These are phyloP conservation scores for Acinonyx jubatus DNA, from an alignment of 2,113 vertebrate genomes.

Conservation along the genomic window DNA sequence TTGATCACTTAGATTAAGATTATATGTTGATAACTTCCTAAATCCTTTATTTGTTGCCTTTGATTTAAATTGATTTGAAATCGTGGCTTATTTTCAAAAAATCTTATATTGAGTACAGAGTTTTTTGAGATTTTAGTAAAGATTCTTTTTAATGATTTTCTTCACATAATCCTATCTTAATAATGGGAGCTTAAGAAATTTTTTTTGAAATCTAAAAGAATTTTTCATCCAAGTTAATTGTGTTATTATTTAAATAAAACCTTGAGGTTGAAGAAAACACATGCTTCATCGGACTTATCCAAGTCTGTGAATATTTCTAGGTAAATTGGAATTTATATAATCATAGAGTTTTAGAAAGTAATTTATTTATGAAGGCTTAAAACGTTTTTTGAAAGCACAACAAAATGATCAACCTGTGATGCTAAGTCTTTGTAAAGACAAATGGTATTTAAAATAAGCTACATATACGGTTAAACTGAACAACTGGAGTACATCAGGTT, in stretches of 20 bases:
- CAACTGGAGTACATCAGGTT: slow-evolving; percentile 80
- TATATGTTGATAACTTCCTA: background rate
- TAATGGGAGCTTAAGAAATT: background rate
- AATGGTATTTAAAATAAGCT: slow-evolving; percentile 71
- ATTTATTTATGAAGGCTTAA: slow-evolving; percentile 60
- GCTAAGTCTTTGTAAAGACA: slow-evolving; percentile 66
- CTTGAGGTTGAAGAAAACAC: slow-evolving; percentile 8
- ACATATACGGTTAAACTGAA: slow-evolving; percentile 76
- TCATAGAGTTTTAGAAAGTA: background rate
- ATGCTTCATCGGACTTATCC: slow-evolving; percentile 18
- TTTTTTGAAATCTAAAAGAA: slow-evolving; percentile 31
- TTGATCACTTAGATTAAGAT: slow-evolving; percentile 41
- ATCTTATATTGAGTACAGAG: background rate
- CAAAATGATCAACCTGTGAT: slow-evolving; percentile 21
- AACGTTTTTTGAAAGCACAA: slow-evolving; percentile 65
- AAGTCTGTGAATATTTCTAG: slow-evolving; percentile 45
- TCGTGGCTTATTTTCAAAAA: background rate
- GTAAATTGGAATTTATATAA: background rate
- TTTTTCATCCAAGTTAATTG: slow-evolving; percentile 2
- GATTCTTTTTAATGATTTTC: slow-evolving; percentile 38
- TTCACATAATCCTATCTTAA: slow-evolving; percentile 24
- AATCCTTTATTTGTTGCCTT: background rate
- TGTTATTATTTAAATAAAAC: slow-evolving; percentile 44
- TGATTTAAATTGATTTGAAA: slow-evolving; percentile 38
- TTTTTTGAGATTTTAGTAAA: slow-evolving; percentile 5